Evolutionary conservation across 2,113 vertebrate species (phyloP), one percentile per base, ranked within the genome.

Genomic region (Catharus bicknelli): DNA sequence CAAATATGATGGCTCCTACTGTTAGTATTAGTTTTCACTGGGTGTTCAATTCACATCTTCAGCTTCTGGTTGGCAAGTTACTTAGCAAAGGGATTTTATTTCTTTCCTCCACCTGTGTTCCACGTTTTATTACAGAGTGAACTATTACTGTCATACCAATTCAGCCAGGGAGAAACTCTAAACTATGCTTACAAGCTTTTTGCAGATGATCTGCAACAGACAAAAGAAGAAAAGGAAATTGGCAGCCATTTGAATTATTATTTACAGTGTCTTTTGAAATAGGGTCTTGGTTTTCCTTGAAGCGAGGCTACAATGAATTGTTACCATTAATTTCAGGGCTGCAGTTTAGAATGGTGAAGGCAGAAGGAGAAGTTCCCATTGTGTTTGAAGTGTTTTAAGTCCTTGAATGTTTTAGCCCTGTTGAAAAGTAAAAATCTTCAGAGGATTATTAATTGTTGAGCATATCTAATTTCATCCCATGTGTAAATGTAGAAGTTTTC

Each of bases 371-470:
- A 63, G 20, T 66, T 59, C 9, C 1, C 13, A 30, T 54, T 76
- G 51, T 74, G 8, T 66, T 68, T 88, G 29, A 63, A 75, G 15
- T 36, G 34, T 63, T 83, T 74, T 43, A 54, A 74, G 17, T 86
- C 38, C 53, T 76, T 64, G 45, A 64, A 6, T 55, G 45, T 83
- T 81, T 76, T 72, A 82, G 23, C 18, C 23, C 10, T 62, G 30
- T 18, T 86, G 69, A 89, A 93, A 92, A 84, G 50, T 47, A 55
- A 84, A 82, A 82, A 42, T 62, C 66, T 92, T 72, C 50, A 73
- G 36, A 50, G 54, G 21, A 73, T 81, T 92, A 9, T 68, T 50
- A 79, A 45, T 82, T 69, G 5, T 72, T 92, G 45, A 69, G 20
- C 29, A 10, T 42, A 16, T 68, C 88, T 75, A 34, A 70, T 94